Evolutionary conservation across 2,888 invertebrate species (phyloP).

Genomic region (Lasioglossum vierecki): DNA sequence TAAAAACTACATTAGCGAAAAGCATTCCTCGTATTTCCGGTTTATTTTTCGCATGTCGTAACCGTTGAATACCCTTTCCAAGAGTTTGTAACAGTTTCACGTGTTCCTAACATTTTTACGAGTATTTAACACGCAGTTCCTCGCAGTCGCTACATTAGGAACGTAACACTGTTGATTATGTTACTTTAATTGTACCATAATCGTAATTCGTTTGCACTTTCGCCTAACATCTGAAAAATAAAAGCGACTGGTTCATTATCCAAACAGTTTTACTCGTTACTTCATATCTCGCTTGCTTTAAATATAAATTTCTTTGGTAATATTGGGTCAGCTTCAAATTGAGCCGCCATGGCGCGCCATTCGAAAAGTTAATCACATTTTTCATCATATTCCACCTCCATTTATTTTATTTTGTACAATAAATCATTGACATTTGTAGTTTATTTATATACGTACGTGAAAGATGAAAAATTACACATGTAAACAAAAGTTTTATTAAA

Average conservation of each 20-base stretch:
- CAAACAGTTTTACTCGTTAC: background rate
- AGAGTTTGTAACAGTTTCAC: conserved; percentile 23
- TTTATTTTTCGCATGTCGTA: conserved; percentile 5
- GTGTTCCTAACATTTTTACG: conserved; percentile 22
- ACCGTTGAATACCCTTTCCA: conserved; percentile 13
- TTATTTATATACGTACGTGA: background rate
- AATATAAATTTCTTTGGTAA: background rate
- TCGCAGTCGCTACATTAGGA: conserved; percentile 25
- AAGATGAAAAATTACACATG: background rate
- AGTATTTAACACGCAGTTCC: background rate
- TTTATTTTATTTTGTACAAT: background rate
- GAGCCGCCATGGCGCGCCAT: background rate
- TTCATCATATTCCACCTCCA: background rate
- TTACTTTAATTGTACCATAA: conserved; percentile 43
- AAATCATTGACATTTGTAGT: background rate
- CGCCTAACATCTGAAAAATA: conserved; percentile 19
- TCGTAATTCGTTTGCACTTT: conserved; percentile 31
- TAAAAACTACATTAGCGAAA: background rate
- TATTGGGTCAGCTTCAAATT: background rate
- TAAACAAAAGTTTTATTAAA: background rate
- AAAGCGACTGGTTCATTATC: conserved; percentile 38
- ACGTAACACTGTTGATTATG: conserved; percentile 43
- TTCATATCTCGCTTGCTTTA: background rate
- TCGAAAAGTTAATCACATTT: background rate
- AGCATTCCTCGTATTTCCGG: background rate